Evolutionary conservation across 2,113 vertebrate genomes (phyloP).

Genomic region (Tenrec ecaudatus): DNA sequence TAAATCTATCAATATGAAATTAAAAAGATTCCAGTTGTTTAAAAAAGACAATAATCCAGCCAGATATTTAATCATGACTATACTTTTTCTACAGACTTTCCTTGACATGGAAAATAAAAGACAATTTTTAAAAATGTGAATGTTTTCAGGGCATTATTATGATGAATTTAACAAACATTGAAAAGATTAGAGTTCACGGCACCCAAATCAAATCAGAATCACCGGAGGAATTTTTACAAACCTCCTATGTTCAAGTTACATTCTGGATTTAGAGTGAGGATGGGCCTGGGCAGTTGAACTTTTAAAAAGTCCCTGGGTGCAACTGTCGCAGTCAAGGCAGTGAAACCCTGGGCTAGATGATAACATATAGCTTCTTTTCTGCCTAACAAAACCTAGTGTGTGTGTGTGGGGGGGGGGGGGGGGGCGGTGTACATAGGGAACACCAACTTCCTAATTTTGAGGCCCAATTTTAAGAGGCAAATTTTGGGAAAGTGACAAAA

Average conservation of each 20-base stretch:
- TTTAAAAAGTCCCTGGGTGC: not conserved
- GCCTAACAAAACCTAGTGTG: not conserved
- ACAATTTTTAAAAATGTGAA: not conserved
- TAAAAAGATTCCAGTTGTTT: too few relatives aligned
- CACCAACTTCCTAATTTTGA: conserved; percentile 4
- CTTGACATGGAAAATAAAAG: not conserved
- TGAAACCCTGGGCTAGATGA: not conserved
- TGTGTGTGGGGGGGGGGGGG: too few relatives aligned
- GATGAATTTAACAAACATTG: conserved; percentile 9
- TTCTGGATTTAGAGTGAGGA: not conserved
- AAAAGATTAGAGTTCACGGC: not conserved
- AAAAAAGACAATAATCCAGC: too few relatives aligned
- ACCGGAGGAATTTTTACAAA: not conserved
- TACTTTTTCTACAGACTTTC: not conserved
- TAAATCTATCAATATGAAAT: not conserved
- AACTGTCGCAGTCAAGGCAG: not conserved
- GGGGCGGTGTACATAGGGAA: too few relatives aligned
- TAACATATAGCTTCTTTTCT: not conserved
- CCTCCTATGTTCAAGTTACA: not conserved
- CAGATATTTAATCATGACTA: not conserved
- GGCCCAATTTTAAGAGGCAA: not conserved
- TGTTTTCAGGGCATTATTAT: not conserved
- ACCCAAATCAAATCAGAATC: not conserved
- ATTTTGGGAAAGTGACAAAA: conserved; percentile 3
- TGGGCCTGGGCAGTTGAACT: not conserved